Evolutionary conservation across 37 sponge, comb jelly and placozoan genomes (phyloP), one percentile per base, ranked within the genome.

Genomic region (Bolinopsis microptera): DNA sequence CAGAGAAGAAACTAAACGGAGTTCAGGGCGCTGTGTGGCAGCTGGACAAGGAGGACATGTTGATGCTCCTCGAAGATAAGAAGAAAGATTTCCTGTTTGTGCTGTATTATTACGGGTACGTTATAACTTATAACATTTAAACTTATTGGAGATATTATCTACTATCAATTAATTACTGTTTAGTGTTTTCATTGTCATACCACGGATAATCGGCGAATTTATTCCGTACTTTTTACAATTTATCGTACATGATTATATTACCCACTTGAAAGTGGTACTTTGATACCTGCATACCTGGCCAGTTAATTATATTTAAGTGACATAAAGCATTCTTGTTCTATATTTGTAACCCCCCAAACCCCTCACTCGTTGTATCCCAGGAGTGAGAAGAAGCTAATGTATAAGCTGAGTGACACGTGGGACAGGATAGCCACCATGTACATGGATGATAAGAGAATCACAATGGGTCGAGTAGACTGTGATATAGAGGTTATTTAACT

Each of bases 371-470:
- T n/a, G n/a, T n/a, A n/a, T n/a, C n/a, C 18, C 75, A 48, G 61
- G 61, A 48, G 61, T 48, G 61, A 48, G 5, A 48, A 48, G 13
- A 48, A 48, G 61, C 13, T 13, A 13, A 48, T 48, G 61, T 13
- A 48, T 13, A 48, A 48, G 61, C 61, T 48, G 61, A 48, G 61
- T 38, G 90, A 86, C 13, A 86, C 90, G 3, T 86, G 90, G 90
- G 61, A 27, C 23, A 35, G 90, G 13, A 41, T 86, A 86, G 90
- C 90, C 3, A 40, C 61, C 5, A 86, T 86, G 90, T 86, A 86
- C 28, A 2, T 34, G 0, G 30, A 28, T 39, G 90, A 86, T 40
- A 38, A 5, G 18, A 8, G 90, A 26, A 38, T 86, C 2, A 38
- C n/a, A 25, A 16, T 86, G 32, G 90, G 61, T 16, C 32, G 3